These are phyloP conservation scores for Eucera pruinosa DNA, from an alignment of 2,888 invertebrate species.

Conservation along the genomic window DNA sequence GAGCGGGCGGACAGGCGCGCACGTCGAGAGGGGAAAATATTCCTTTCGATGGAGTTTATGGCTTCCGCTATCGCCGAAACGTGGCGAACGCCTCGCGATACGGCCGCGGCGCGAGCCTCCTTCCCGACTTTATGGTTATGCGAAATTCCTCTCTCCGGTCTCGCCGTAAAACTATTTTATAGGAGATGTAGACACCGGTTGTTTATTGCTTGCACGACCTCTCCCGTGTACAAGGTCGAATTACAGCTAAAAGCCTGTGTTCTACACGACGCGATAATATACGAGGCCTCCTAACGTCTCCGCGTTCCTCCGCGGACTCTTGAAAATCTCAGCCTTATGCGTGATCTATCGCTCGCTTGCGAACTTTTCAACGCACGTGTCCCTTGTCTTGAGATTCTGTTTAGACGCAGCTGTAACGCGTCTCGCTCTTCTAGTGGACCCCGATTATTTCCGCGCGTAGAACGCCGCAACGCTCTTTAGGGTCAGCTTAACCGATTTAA, in stretches of 20 bases:
- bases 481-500: no score
- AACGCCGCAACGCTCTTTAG: no score
- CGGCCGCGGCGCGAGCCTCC: constrained; percentile 66
- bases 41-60: constrained; percentile 56
- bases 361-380: no score
- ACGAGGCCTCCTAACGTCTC: constrained; percentile 58
- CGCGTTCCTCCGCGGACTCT: constrained; percentile 13
- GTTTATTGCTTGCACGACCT: constrained; percentile 72
- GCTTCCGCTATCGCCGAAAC: constrained; percentile 69
- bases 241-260: constrained; percentile 80
- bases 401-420: no score
- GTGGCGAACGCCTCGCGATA: constrained; percentile 57
- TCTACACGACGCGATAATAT: constrained; percentile 74
- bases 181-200: constrained; percentile 79
- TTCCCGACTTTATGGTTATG: constrained; percentile 79
- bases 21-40: constrained; percentile 19
- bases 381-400: no score
- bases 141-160: constrained; percentile 80
- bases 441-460: no score
- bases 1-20: not conserved
- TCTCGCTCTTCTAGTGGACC: no score
- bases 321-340: no score
- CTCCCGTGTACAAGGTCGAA: constrained; percentile 76
- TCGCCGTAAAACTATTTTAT: constrained; percentile 83
- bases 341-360: no score